Percentiles rank a stretch among this genome's conserved stretches.
Conservation (phyloP, 2,113 vertebrate species). For the Talpa occidentalis region DNA sequence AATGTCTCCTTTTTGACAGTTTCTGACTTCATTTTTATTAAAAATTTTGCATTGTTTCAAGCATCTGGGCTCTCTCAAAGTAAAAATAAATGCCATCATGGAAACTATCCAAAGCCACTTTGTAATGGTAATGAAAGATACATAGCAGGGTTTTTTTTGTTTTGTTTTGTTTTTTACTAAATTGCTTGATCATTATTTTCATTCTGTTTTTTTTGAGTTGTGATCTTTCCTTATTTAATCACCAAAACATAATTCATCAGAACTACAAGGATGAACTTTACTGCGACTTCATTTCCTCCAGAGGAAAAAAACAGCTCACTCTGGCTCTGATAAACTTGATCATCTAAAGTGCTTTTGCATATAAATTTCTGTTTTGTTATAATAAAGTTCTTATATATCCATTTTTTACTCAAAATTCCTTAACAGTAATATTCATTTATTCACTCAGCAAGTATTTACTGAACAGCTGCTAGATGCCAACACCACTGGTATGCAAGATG, state of each 20-base stretch:
- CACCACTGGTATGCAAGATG: neutral
- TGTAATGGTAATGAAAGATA: neutral
- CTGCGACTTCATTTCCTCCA: neutral
- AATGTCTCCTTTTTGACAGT: neutral
- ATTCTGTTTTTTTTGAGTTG: neutral
- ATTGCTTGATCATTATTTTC: neutral
- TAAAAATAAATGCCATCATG: neutral
- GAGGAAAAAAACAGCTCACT: neutral
- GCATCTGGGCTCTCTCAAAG: neutral
- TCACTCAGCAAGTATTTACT: neutral
- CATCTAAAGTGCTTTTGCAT: neutral
- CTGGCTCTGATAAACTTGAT: neutral
- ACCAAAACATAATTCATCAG: neutral
- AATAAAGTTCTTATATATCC: neutral
- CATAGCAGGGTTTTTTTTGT: neutral
- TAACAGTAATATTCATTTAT: neutral
- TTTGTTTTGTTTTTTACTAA: neutral
- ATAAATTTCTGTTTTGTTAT: neutral
- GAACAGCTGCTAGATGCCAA: neutral
- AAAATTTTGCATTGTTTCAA: neutral
- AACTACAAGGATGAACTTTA: neutral
- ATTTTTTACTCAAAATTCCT: neutral
- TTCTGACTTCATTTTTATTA: slow-evolving; percentile 8
- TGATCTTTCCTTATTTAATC: neutral
- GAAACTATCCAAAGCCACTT: neutral